Evolutionary conservation across 2,888 invertebrate genomes (phyloP).

Genomic region (Dynastes maya): DNA sequence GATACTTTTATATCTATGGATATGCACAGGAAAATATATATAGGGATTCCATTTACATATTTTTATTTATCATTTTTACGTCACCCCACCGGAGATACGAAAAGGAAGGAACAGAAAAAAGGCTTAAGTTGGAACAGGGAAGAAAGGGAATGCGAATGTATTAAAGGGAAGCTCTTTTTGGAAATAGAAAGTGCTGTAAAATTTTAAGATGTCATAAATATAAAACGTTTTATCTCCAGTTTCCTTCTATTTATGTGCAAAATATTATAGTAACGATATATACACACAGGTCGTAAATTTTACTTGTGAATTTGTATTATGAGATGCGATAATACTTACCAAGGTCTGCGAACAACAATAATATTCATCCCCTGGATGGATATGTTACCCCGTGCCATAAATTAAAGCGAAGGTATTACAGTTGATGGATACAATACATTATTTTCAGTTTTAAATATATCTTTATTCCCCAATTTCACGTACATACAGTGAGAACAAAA

Average conservation of each 20-base stretch:
- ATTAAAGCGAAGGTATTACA: slow-evolving; percentile 7
- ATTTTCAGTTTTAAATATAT: slow-evolving; percentile 6
- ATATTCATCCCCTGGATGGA: slow-evolving; percentile 3
- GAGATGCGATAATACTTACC: slow-evolving; percentile 52
- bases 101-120: slow-evolving; percentile 35
- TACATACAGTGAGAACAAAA: no score
- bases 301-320: slow-evolving; percentile 56
- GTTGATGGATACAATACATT: slow-evolving; percentile 4
- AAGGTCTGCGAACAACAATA: slow-evolving; percentile 53
- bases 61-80: slow-evolving; percentile 50
- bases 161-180: slow-evolving; percentile 22
- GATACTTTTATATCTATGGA: slow-evolving; percentile 30
- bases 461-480: not conserved
- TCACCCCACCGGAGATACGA: slow-evolving; percentile 19
- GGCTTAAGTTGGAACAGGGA: not conserved
- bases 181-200: slow-evolving; percentile 54
- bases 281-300: slow-evolving; percentile 54
- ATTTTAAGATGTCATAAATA: slow-evolving; percentile 57
- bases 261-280: slow-evolving; percentile 56
- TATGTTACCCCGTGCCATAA: not conserved
- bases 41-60: slow-evolving; percentile 50
- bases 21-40: slow-evolving; percentile 39
- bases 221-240: slow-evolving; percentile 56
- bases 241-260: slow-evolving; percentile 52
- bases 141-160: slow-evolving; percentile 1